Evolutionary conservation across 2,797 vertebrate species (phyloP), one percentile per base, ranked within the genome.

Genomic region (Selene dorsalis): DNA sequence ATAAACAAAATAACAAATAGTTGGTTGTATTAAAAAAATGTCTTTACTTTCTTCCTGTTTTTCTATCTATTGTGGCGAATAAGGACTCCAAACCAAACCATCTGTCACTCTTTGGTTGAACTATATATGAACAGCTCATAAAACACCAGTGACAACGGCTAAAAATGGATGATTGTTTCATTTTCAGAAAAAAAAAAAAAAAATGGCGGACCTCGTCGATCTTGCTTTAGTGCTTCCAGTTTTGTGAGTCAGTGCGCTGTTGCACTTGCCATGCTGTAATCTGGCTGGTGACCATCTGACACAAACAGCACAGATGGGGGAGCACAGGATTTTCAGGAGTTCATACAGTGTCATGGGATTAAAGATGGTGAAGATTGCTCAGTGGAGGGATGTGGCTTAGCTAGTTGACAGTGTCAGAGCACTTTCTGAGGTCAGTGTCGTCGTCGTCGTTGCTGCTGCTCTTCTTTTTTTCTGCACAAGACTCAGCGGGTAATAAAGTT

Each of bases 291-390:
- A 6, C 65, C 80, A 86, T 80, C 66, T 79, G 79, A 64, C 39
- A 43, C 47, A 50, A 35, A 77, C 20, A 24, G 59, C 58, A 45
- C 0, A 26, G 0, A 67, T 18, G 30, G 57, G 57, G 39, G 24
- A 35, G 39, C 11, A 6, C 18, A 16, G 64, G 70, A 71, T 53
- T 79, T 69, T 50, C 16, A 80, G 47, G 28, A 41, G 77, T 68
- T 83, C 61, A 74, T 35, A 57, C 24, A 48, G 45, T 66, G 73
- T 64, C 41, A n/a, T 6, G 41, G 45, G 80, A 84, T 87, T 78
- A 80, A 52, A 85, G 69, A 84, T 47, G 47, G 12, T 69, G 35
- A 69, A 73, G 62, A 79, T 68, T 75, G 64, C 55, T 72, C 68
- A 59, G 30, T 77, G 59, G 48, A 50, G 50, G 24, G 22, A 24